Evolutionary conservation across 2,113 vertebrate species (phyloP), one percentile per base, ranked within the genome.

Genomic region (Pitta sordida): DNA sequence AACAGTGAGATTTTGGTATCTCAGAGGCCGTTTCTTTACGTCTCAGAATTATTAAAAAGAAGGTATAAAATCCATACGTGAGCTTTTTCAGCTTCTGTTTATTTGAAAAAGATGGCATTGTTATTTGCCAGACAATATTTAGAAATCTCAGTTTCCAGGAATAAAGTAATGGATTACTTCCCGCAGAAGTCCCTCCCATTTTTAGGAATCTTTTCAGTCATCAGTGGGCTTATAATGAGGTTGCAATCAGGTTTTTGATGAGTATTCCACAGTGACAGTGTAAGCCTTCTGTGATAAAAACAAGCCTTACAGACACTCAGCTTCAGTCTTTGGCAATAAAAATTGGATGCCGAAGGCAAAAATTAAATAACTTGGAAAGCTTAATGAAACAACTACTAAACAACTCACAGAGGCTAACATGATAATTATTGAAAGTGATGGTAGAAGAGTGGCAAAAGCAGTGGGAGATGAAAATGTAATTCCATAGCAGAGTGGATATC

Each of bases 321-420:
- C 88, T 94, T 95, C 79, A 83, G 69, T 89, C 80, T 79, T 89
- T 83, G 84, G 92, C 90, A 91, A 78, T 96, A 90, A 96, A 62
- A 94, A 96, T 22, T 88, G 80, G 79, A 79, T 94, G 93, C 95
- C 5, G 0, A 85, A 90, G 88, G 95, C 86, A 93, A 95, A 96
- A 91, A 95, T 93, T 91, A 91, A 97, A 83, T 88, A 87, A 90
- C 92, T 95, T 94, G n/a, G 75, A 95, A 91, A 76, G 58, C 88
- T 90, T 96, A 80, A 95, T 93, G 88, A 89, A 80, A 63, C 51
- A 92, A 62, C 30, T 92, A 60, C 94, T 96, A 94, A 96, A 74
- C 46, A 75, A 63, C 26, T 52, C 36, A n/a, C n/a, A 58, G 77
- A 91, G 74, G 71, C 44, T 96, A 87, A 81, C 81, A 39, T 65